A percentile compares a stretch with the other conserved stretches of the same genome.
These are phyloP conservation scores for Aelia acuminata DNA, from an alignment of 2,888 invertebrate species.

Conservation along the genomic window DNA sequence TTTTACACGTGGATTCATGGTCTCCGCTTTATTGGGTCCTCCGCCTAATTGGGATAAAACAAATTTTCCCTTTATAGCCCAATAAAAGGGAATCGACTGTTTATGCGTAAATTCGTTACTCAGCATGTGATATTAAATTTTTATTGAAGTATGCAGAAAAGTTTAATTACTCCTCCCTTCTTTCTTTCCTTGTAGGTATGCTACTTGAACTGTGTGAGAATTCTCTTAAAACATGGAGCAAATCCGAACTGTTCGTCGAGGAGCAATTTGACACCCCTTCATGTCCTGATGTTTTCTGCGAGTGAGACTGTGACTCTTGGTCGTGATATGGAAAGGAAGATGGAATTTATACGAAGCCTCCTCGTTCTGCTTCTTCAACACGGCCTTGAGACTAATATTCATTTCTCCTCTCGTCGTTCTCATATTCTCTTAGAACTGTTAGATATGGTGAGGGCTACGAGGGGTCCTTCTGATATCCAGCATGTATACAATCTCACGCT, in stretches of 20 bases:
- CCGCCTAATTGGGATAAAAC: too few relatives aligned
- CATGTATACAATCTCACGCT: constrained; percentile 80
- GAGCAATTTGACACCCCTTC: constrained; percentile 78
- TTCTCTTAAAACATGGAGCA: constrained; percentile 79
- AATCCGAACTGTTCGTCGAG: constrained; percentile 81
- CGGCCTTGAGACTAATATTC: constrained; percentile 78
- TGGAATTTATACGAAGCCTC: constrained; percentile 80
- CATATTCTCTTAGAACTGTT: constrained; percentile 80
- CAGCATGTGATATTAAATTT: not conserved
- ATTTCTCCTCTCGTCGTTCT: constrained; percentile 74
- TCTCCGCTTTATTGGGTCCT: too few relatives aligned
- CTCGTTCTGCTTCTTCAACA: constrained; percentile 77
- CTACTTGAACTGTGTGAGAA: constrained; percentile 79
- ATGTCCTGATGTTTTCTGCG: constrained; percentile 80
- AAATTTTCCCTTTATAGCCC: too few relatives aligned
- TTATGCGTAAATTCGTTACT: not conserved
- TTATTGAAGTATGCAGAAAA: not conserved
- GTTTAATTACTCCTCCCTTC: not conserved
- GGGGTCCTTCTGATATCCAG: constrained; percentile 77
- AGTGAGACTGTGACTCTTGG: constrained; percentile 80
- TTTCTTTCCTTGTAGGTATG: constrained; percentile 73
- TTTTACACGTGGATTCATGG: too few relatives aligned
- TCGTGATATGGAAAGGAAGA: constrained; percentile 77
- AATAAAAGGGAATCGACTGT: too few relatives aligned
- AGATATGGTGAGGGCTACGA: constrained; percentile 80